Base-by-base conservation (phyloP, 1,140 invertebrate species). In the Leptinotarsa lineolata region DNA sequence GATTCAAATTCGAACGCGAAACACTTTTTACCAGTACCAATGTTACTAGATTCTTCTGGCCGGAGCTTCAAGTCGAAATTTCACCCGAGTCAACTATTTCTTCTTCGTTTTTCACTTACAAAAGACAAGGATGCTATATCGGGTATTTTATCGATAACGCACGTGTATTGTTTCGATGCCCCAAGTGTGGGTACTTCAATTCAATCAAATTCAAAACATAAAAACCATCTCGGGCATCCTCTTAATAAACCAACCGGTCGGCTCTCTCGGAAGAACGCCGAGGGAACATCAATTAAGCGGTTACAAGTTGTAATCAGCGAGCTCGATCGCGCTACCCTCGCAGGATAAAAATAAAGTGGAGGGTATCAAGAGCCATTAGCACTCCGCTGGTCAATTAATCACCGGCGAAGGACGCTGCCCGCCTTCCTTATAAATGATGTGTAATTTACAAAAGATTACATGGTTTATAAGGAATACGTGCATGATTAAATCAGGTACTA, bases 401-500 rank as follows among this genome's bases (percentile, higher is more conserved):
- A 80, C 75, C 72, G 67, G 69, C 76, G 76, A 70, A 64, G 75
- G 73, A 67, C 74, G 72, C 39, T 68, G 30, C 30, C 77, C 80
- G 78, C 80, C 80, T 77, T 70, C 70, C 70, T 78, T 78, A 79
- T 81, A 81, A 81, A 81, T 81, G 80, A 80, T 74, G 78, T 81
- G 80, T 81, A 81, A 81, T 81, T 81, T 81, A 76, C 73, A 80
- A 80, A 79, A 80, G 77, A 81, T 81, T 81, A 81, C 78, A 81
- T 76, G 80, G 73, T 81, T 81, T 81, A 81, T 81, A 80, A 79
- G 77, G 77, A 75, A 78, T 81, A 74, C 76, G 76, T 63, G 61
- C 11, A 81, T 80, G 75, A 81, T 81, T 81, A 79, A 80, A 81
- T 81, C 80, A 79, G 72, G 70, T 74, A 75, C 80, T 81, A 81